Evolutionary conservation across 2,797 vertebrate genomes (phyloP).

Genomic region (Anniella stebbinsi): DNA sequence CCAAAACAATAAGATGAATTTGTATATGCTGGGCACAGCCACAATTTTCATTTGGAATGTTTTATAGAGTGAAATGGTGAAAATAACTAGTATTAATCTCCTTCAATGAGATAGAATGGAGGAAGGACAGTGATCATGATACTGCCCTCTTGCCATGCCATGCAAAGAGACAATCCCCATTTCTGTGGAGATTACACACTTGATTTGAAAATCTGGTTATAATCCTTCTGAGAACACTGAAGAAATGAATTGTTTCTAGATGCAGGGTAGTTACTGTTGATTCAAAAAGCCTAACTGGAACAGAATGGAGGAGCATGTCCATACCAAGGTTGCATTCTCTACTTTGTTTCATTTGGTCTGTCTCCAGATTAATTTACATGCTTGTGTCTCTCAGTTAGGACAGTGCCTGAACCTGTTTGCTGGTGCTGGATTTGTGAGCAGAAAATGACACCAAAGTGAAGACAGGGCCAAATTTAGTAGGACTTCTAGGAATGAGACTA

Average conservation of each 20-base stretch:
- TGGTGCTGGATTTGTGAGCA: not conserved
- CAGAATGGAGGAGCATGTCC: not conserved
- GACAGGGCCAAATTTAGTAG: not conserved
- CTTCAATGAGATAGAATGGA: not conserved
- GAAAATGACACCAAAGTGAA: not conserved
- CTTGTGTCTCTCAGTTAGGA: not conserved
- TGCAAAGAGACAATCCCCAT: not conserved
- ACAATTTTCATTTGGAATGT: conserved; percentile 19
- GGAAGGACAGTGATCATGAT: not conserved
- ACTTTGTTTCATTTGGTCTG: not conserved
- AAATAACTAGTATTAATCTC: conserved; percentile 25
- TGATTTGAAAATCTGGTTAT: not conserved
- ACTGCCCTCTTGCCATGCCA: not conserved
- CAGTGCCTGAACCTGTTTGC: not conserved
- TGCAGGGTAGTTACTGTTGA: not conserved
- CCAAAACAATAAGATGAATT: conserved; percentile 50
- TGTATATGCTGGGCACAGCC: conserved; percentile 49
- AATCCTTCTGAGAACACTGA: not conserved
- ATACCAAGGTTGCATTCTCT: not conserved
- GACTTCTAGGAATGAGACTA: not conserved
- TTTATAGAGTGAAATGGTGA: conserved; percentile 27
- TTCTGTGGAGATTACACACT: too few relatives aligned
- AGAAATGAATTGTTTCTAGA: not conserved
- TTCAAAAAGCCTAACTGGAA: not conserved
- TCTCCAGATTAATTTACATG: not conserved